These are phyloP conservation scores for Alaudala cheleensis DNA, from an alignment of 2,113 vertebrate species.

Conservation along the genomic window DNA sequence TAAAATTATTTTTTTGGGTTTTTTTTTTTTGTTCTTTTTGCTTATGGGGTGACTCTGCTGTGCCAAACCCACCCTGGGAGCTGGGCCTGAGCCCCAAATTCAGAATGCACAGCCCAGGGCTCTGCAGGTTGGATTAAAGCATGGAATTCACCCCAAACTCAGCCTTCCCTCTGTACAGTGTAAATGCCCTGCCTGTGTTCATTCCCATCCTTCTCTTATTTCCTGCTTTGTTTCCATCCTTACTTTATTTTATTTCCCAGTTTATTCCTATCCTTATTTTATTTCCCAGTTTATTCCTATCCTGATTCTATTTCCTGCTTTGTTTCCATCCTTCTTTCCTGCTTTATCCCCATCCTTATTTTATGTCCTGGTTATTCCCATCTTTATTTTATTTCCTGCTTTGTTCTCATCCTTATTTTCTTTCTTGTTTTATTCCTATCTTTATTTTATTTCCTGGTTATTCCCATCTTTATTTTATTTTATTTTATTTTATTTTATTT, in stretches of 20 bases:
- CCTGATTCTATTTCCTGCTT: not conserved
- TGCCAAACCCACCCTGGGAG: not conserved
- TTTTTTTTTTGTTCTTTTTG: not conserved
- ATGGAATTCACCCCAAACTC: not conserved
- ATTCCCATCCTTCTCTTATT: not conserved
- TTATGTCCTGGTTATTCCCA: not conserved
- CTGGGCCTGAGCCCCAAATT: not conserved
- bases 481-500: no score
- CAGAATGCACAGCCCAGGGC: not conserved
- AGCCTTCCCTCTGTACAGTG: conserved; percentile 46
- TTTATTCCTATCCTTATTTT: no score
- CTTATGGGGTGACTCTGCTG: not conserved
- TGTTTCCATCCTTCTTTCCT: not conserved
- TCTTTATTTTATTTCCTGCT: not conserved
- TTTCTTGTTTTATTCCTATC: not conserved
- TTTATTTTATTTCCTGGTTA: not conserved
- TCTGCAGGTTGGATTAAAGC: not conserved
- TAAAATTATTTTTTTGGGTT: no score
- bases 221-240: not conserved
- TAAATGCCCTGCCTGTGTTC: conserved; percentile 2
- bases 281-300: not conserved
- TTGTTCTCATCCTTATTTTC: not conserved
- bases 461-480: no score
- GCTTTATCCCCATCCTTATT: not conserved
- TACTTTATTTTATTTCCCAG: not conserved